Evolutionary conservation across 2,888 invertebrate genomes (phyloP), one percentile per base, ranked within the genome.

Genomic region (Slavum lentiscoides): DNA sequence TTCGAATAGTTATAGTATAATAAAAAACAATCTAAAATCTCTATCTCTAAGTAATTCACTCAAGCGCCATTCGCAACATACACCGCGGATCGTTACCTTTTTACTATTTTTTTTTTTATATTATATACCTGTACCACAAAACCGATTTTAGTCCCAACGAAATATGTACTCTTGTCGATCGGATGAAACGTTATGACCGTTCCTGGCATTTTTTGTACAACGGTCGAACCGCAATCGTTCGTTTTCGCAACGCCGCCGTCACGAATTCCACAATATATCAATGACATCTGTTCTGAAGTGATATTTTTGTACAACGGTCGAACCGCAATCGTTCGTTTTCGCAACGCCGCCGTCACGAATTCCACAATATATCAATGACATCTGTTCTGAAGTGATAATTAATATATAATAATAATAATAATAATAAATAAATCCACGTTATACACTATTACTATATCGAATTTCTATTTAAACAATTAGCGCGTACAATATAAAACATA

Each of bases 81-180:
- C 30, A 1, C 2, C 30, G 30, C 30, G 30, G 30, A 2, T 30
- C 30, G 30, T 30, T 30, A 30, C 4, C 1, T 30, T 30, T 30
- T 30, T 30, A 30, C 30, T 30, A 1, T 4, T 30, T 30, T 30
- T 30, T 30, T 30, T 2, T 30, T 2, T 30, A 30, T 30, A 30
- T 13, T 49, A 13, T 49, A 9, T 64, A 80, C 77, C 55, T 80
- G 43, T 7, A 80, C 62, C 6, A 80, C 19, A 23, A 70, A 72
- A 37, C 77, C 77, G 21, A 80, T n/a, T 62, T 70, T 80, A 0
- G 96, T 95, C 0, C 94, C 94, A 0, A 95, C 91, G 70, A 92
- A 89, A 86, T 95, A 96, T 11, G 91, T 86, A 83, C 90, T 90
- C 0, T 87, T 86, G 69, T 91, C 87, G 0, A 83, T 84, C 0